Percentiles rank a stretch among this genome's conserved stretches.
phyloP scores from a whole-genome alignment of 2,113 vertebrate species.

The Alexandromys fortis region DNA sequence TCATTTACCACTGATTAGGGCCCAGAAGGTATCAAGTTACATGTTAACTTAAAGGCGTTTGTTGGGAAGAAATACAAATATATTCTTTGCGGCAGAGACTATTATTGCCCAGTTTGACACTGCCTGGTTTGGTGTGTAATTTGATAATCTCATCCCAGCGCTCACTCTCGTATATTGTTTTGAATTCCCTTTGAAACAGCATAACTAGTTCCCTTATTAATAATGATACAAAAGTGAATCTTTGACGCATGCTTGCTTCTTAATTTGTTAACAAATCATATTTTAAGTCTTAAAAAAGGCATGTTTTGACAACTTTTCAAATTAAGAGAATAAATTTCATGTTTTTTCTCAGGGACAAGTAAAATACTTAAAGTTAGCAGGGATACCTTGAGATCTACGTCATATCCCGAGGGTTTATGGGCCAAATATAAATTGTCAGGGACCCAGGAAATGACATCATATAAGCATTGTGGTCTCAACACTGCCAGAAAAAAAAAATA shows the following conservation, averaged over 20 bases:
- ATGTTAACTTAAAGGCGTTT: background rate
- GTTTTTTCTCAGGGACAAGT: slow-evolving; percentile 36
- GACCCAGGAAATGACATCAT: background rate
- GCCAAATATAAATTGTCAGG: slow-evolving; percentile 2
- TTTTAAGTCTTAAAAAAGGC: slow-evolving; percentile 34
- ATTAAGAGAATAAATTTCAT: background rate
- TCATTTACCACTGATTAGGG: background rate
- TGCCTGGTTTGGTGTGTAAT: background rate
- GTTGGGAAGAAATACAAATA: slow-evolving; percentile 42
- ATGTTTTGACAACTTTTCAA: slow-evolving; percentile 18
- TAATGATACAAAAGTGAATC: background rate
- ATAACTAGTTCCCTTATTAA: background rate
- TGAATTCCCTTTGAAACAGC: background rate
- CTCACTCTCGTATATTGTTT: background rate
- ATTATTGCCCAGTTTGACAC: background rate
- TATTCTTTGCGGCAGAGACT: background rate
- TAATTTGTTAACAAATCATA: background rate
- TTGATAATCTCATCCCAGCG: background rate
- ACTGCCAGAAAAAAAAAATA: background rate
- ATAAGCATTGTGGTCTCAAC: background rate
- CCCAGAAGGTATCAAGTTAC: background rate
- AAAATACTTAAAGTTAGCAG: background rate
- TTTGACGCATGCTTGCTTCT: background rate
- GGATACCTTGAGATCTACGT: background rate
- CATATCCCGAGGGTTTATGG: background rate